A percentile compares a stretch with the other conserved stretches of the same genome.
These are phyloP conservation scores for Latheticus oryzae DNA, from an alignment of 2,888 invertebrate species.

Conservation along the genomic window DNA sequence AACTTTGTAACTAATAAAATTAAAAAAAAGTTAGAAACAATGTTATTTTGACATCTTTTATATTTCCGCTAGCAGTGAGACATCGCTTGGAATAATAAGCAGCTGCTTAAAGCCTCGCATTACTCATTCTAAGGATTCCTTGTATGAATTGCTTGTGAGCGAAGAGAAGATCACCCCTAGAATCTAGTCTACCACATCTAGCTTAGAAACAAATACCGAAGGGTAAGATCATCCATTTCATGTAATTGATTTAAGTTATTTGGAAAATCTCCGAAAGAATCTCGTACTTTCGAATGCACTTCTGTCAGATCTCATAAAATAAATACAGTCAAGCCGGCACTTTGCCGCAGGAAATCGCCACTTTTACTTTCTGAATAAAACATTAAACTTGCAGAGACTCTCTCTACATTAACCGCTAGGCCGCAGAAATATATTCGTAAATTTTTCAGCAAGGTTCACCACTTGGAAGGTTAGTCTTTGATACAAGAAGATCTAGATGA, in stretches of 20 bases:
- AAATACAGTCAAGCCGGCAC: conserved; percentile 37
- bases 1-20: conserved; percentile 30
- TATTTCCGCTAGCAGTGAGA: conserved; percentile 45
- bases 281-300: conserved; percentile 35
- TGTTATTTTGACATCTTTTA: conserved; percentile 47
- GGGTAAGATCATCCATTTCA: conserved; percentile 33
- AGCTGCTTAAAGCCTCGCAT: conserved; percentile 51
- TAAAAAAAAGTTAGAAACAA: conserved; percentile 23
- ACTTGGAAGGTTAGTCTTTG: no score
- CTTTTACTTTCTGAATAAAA: conserved; percentile 41
- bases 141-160: conserved; percentile 42
- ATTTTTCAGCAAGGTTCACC: no score
- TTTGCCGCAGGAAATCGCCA: conserved; percentile 39
- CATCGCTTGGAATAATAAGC: conserved; percentile 52
- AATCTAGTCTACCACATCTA: background rate
- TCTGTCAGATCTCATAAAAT: conserved; percentile 41
- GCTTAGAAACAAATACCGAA: conserved; percentile 19
- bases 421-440: conserved; percentile 25
- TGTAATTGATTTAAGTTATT: conserved; percentile 39
- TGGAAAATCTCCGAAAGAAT: conserved; percentile 25
- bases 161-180: conserved; percentile 7
- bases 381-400: conserved; percentile 27
- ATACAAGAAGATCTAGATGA: no score
- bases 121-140: conserved; percentile 45
- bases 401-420: conserved; percentile 20